A percentile compares a stretch with the other conserved stretches of the same genome.
Conservation (phyloP, 1,140 invertebrate genomes). For the Drosophila orosa region DNA sequence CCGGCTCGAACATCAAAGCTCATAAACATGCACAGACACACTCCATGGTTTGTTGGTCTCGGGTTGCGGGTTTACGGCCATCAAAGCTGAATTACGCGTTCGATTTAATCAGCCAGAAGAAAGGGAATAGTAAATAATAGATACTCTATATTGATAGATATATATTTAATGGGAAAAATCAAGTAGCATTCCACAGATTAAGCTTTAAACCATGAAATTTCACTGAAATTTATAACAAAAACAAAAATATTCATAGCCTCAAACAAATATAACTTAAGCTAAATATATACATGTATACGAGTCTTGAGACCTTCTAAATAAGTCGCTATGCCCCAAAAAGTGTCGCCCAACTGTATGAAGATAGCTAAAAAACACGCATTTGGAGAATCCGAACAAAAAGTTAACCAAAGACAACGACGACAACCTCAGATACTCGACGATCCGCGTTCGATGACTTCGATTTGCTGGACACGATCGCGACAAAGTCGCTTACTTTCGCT, state of each 20-base stretch:
- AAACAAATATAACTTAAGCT: background rate
- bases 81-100: conserved; percentile 68
- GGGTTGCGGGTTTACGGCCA: conserved; percentile 7
- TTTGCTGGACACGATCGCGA: conserved; percentile 79
- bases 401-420: background rate
- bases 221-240: no score
- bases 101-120: conserved; percentile 29
- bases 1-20: conserved; percentile 32
- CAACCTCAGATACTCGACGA: conserved; percentile 36
- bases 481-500: conserved; percentile 83
- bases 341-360: conserved; percentile 17
- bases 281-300: no score
- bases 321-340: background rate
- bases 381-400: conserved; percentile 40
- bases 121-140: background rate
- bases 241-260: background rate
- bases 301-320: background rate
- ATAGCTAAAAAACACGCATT: conserved; percentile 50
- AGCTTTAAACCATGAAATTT: no score
- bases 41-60: conserved; percentile 5
- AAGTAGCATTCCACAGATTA: no score
- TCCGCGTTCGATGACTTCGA: conserved; percentile 60
- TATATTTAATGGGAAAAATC: no score
- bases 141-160: conserved; percentile 17
- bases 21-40: conserved; percentile 66